Base-by-base conservation (phyloP, 1,140 invertebrate genomes). In the Trachymyrmex septentrionalis region DNA sequence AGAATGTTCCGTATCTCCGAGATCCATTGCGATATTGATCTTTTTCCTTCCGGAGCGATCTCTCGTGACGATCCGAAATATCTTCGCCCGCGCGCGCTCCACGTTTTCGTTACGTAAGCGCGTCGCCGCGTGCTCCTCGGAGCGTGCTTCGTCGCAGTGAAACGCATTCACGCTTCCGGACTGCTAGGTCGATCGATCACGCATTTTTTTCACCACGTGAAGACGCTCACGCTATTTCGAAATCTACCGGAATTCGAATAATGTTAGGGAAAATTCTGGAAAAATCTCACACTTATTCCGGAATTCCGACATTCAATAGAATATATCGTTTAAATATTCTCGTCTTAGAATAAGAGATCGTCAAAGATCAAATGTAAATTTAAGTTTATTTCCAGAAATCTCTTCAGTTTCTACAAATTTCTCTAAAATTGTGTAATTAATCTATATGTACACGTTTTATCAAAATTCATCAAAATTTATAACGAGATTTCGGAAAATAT, bases 81-180 rank as follows among this genome's bases (percentile, higher is more conserved):
- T 38, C 27, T 10, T 59, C 57, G 24, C 19, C 12, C 21, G 27
- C 34, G 67, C 53, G 21, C 34, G 34, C 64, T 81, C 48, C 63
- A 50, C 50, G 50, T 38, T 85, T 30, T 71, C n/a, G 38, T 88
- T 88, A 88, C 55, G 80, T 88, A 88, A 88, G 82, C 50, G 59
- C 67, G 69, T 72, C 55, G 69, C 66, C 48, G 48, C 86, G 66
- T n/a, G 57, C 0, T 80, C 59, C 48, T 7, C 14, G n/a, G 12
- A 53, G 27, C 38, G 55, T 63, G 57, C 38, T 50, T 50, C 30
- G 30, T 21, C 27, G 44, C 55, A 55, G 24, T 27, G 19, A 38
- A 16, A 55, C 27, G 44, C 14, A 16, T 12, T 44, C 38, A 34
- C 38, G 30, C 21, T 38, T 48, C 2, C 24, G 1, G 3, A n/a